Conservation (phyloP, 2,888 invertebrate species). For the Machimus rusticus region DNA sequence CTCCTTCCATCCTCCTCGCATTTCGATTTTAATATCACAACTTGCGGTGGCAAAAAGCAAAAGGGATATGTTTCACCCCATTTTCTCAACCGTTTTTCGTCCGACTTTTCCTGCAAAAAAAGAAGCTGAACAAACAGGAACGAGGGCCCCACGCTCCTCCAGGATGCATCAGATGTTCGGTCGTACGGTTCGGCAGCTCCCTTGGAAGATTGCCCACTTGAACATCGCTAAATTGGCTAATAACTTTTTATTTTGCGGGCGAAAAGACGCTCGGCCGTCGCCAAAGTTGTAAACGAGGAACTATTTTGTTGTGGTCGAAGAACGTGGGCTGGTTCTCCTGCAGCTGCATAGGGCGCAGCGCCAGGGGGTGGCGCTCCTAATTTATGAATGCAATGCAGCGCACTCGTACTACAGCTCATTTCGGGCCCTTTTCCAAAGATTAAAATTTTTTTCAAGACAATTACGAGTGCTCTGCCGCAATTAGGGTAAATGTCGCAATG, state of each 20-base stretch:
- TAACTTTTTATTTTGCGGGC: constrained; percentile 10
- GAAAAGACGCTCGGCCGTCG: not conserved
- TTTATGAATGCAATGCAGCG: not conserved
- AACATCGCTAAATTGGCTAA: not conserved
- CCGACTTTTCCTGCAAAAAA: not conserved
- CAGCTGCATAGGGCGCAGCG: not conserved
- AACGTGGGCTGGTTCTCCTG: not conserved
- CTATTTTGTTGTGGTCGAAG: not conserved
- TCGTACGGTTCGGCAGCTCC: not conserved
- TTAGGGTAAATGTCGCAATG: no score
- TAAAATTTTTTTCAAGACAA: no score
- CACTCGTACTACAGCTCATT: no score
- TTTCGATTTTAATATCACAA: not conserved
- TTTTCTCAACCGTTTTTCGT: not conserved
- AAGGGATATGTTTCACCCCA: not conserved
- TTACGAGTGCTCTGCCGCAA: no score
- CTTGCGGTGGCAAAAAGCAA: not conserved
- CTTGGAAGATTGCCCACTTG: constrained; percentile 2
- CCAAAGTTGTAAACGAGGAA: not conserved
- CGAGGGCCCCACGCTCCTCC: not conserved
- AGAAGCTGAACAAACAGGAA: not conserved
- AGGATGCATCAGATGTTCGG: constrained; percentile 7
- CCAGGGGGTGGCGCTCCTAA: not conserved
- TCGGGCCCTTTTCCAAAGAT: no score
- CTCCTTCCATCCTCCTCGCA: not conserved